Percentiles rank a stretch among this genome's conserved stretches.
Conservation (phyloP, 53 echinoderm and acorn worm genomes). For the Paelopatides confundens region DNA sequence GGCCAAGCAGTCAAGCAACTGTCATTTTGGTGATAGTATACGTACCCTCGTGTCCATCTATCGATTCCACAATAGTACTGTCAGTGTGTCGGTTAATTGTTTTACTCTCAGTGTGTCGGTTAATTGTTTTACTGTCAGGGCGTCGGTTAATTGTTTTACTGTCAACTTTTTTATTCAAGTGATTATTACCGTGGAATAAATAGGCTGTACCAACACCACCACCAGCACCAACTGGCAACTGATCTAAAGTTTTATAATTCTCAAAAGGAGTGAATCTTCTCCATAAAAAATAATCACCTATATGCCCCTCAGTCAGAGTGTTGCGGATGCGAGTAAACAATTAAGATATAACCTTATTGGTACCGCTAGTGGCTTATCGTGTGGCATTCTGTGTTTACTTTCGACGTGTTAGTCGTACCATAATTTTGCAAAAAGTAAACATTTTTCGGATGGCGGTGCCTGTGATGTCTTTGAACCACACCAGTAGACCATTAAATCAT, state of each 20-base stretch:
- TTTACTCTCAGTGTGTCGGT: too few relatives aligned
- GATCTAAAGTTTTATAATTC: neutral
- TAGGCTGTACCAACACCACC: neutral
- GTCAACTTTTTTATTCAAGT: neutral
- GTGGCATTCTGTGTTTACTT: neutral
- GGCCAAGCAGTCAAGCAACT: too few relatives aligned
- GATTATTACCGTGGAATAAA: neutral
- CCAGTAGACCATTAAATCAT: neutral
- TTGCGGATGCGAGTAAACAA: neutral
- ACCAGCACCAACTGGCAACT: too few relatives aligned
- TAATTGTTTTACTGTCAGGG: neutral
- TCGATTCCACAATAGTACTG: too few relatives aligned
- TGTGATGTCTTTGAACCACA: constrained; percentile 1
- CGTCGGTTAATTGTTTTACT: neutral
- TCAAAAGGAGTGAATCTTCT: neutral
- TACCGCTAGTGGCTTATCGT: neutral
- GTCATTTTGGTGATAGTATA: too few relatives aligned
- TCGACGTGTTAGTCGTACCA: neutral
- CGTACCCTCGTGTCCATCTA: too few relatives aligned
- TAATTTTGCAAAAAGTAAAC: constrained; percentile 8
- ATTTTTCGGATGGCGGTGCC: neutral
- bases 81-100: too few relatives aligned
- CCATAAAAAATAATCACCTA: neutral
- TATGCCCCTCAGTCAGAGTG: neutral
- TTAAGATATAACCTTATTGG: neutral